These are phyloP conservation scores for Isotomurus palustris DNA, from an alignment of 2,888 invertebrate genomes.

Conservation along the genomic window DNA sequence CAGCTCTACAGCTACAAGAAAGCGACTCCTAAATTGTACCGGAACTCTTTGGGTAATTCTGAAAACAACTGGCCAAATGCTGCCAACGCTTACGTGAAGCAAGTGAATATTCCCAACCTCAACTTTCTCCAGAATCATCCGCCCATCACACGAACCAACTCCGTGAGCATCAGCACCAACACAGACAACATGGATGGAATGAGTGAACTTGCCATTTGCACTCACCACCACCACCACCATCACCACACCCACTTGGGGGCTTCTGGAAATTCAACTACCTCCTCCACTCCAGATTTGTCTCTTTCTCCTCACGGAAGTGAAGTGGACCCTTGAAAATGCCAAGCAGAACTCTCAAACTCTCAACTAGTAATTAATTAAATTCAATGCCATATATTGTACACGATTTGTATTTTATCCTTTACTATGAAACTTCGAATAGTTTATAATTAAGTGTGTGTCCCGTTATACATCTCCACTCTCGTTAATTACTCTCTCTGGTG, in stretches of 20 bases:
- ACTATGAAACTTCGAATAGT: too few relatives aligned
- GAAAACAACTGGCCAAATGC: conserved; percentile 13
- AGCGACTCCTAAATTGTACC: conserved; percentile 7
- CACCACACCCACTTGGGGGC: background rate
- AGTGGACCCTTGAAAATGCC: background rate
- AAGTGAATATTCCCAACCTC: conserved; percentile 8
- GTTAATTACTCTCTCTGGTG: too few relatives aligned
- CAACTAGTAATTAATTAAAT: too few relatives aligned
- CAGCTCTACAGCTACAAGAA: conserved; percentile 25
- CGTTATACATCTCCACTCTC: too few relatives aligned
- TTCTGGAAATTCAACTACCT: background rate
- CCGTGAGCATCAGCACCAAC: conserved; percentile 18
- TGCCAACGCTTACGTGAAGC: background rate
- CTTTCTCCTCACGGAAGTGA: background rate
- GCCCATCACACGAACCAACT: conserved; percentile 17
- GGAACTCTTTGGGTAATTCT: conserved; percentile 13
- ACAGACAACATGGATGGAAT: conserved; percentile 16
- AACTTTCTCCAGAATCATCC: conserved; percentile 30
- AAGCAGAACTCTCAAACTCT: too few relatives aligned
- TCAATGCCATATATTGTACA: too few relatives aligned
- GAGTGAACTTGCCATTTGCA: too few relatives aligned
- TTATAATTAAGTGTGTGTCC: too few relatives aligned
- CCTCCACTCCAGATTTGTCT: background rate
- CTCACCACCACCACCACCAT: background rate
- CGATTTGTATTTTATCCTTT: too few relatives aligned